phyloP scores from a whole-genome alignment of 1,140 invertebrate species.

The Ceratosolen fusciceps region DNA sequence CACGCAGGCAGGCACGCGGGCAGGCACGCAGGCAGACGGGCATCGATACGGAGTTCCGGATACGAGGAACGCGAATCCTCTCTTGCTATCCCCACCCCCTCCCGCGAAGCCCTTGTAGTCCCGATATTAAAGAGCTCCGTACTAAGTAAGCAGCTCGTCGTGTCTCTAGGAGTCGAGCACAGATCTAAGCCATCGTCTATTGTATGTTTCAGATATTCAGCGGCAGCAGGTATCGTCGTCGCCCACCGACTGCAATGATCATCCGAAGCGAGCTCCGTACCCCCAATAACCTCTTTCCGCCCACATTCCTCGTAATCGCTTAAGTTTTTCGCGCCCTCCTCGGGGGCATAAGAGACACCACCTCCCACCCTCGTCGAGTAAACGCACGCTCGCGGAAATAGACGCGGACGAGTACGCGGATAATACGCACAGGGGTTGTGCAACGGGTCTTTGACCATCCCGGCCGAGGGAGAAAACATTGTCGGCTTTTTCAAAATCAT shows the following conservation, averaged over 20 bases:
- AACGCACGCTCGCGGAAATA: constrained; percentile 30
- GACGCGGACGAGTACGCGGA: constrained; percentile 32
- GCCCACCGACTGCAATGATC: not conserved
- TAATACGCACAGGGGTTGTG: constrained; percentile 1
- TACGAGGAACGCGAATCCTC: too few species aligned
- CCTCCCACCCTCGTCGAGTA: constrained; percentile 17
- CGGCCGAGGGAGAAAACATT: not conserved
- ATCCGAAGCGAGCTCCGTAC: not conserved
- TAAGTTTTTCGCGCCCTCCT: not conserved
- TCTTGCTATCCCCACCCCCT: too few species aligned
- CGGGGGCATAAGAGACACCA: not conserved
- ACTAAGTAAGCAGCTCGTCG: too few species aligned
- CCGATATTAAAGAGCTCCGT: too few species aligned
- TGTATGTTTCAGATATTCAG: constrained; percentile 62
- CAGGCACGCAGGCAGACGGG: not conserved
- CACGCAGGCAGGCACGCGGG: not conserved
- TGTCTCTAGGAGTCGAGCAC: too few species aligned
- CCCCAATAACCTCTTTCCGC: not conserved
- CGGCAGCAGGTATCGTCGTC: constrained; percentile 54
- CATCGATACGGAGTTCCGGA: not conserved
- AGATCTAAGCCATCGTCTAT: constrained; percentile 9
- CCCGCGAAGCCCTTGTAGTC: too few species aligned
- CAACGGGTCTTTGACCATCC: constrained; percentile 30
- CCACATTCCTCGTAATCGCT: not conserved
- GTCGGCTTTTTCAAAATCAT: not conserved